These are phyloP conservation scores for Crotophaga sulcirostris DNA, from an alignment of 2,113 vertebrate genomes.

Conservation along the genomic window DNA sequence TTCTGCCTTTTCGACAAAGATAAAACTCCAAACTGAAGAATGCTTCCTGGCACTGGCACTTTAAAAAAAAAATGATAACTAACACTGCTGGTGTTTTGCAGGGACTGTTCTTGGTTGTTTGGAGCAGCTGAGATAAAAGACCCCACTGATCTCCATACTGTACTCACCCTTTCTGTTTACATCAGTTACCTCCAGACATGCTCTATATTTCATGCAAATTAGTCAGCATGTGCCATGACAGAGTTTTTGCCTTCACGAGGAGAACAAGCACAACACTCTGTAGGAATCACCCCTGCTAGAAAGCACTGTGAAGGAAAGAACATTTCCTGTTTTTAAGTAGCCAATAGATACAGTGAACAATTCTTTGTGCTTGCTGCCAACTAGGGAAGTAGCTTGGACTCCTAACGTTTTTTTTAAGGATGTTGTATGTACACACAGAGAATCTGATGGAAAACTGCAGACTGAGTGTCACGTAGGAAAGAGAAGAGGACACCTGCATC, in stretches of 20 bases:
- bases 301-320: background rate
- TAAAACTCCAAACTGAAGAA: background rate
- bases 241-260: background rate
- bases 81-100: background rate
- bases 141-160: background rate
- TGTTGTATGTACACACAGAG: background rate
- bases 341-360: background rate
- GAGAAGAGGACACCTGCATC: background rate
- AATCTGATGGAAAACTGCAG: background rate
- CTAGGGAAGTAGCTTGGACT: slow-evolving; percentile 15
- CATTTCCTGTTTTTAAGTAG: slow-evolving; percentile 56
- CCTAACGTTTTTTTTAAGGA: background rate
- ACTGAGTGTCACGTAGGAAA: background rate
- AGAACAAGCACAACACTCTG: background rate
- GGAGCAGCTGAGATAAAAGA: background rate
- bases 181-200: background rate
- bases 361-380: slow-evolving; percentile 24
- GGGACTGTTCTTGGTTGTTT: background rate
- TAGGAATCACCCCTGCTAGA: background rate
- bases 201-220: background rate
- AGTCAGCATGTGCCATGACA: background rate
- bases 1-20: background rate
- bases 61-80: background rate
- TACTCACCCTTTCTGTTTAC: background rate
- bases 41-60: background rate